Evolutionary conservation across 2,888 invertebrate species (phyloP).

Genomic region (Nipponacmea schrenckii): DNA sequence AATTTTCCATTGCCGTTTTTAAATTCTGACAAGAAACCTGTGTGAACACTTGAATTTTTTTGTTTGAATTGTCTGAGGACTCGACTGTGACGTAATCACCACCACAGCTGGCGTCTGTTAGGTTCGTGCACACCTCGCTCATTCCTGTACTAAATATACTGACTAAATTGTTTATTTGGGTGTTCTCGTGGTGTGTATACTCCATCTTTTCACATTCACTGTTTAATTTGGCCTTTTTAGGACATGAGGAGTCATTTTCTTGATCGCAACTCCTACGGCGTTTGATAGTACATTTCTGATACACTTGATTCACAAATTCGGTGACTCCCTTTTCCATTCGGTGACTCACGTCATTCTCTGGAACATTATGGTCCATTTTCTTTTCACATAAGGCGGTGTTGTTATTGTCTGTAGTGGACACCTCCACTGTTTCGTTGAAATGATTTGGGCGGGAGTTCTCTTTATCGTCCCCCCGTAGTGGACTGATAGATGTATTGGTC

Average conservation of each 20-base stretch:
- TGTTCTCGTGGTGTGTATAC: constrained; percentile 51
- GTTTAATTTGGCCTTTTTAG: constrained; percentile 1
- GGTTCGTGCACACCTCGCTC: constrained; percentile 47
- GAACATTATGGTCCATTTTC: background rate
- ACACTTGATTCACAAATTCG: background rate
- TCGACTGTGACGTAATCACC: constrained; percentile 36
- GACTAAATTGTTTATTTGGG: constrained; percentile 59
- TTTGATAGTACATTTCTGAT: constrained; percentile 22
- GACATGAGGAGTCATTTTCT: background rate
- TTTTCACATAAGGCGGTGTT: background rate
- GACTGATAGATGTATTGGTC: background rate
- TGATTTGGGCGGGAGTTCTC: background rate
- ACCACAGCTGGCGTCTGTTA: constrained; percentile 13
- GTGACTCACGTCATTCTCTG: background rate
- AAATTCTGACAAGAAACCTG: constrained; percentile 20
- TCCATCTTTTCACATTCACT: constrained; percentile 21
- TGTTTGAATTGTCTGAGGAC: constrained; percentile 31
- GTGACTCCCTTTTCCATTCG: background rate
- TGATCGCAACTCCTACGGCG: constrained; percentile 8
- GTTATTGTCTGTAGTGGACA: background rate
- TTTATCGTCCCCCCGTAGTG: background rate
- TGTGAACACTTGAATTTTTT: constrained; percentile 39
- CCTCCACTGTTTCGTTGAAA: background rate
- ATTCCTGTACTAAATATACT: constrained; percentile 61
- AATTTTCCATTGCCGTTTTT: background rate